Conservation (phyloP, 2,113 vertebrate species). For the Halichoerus grypus region DNA sequence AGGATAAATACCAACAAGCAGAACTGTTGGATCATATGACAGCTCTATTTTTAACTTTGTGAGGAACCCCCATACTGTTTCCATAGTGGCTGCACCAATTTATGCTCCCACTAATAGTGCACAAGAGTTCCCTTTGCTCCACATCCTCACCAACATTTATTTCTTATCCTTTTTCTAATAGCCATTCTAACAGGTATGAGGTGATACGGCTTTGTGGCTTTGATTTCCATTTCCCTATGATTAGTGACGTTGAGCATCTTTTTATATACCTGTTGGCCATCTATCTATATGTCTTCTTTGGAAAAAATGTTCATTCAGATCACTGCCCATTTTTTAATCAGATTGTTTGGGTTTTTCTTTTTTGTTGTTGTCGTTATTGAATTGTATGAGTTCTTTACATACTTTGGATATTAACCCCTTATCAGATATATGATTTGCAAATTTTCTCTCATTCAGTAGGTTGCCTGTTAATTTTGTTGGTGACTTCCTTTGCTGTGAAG, state of each 20-base stretch:
- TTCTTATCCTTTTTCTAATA: not conserved
- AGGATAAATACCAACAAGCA: not conserved
- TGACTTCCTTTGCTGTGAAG: not conserved
- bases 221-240: not conserved
- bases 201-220: not conserved
- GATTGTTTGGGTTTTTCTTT: not conserved
- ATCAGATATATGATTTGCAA: not conserved
- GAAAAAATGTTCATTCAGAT: not conserved
- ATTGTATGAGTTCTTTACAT: not conserved
- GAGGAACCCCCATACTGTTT: not conserved
- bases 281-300: not conserved
- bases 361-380: not conserved
- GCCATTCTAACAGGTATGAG: not conserved
- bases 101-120: not conserved
- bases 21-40: not conserved
- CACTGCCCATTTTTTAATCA: not conserved
- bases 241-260: not conserved
- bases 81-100: not conserved
- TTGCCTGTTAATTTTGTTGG: not conserved
- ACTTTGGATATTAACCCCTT: not conserved
- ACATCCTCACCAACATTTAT: not conserved
- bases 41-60: not conserved
- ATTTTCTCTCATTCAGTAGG: not conserved
- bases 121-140: not conserved
- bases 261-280: not conserved